Percentiles rank a stretch among this genome's conserved stretches.
Conservation (phyloP, 2,113 vertebrate species). For the Camelus dromedarius region DNA sequence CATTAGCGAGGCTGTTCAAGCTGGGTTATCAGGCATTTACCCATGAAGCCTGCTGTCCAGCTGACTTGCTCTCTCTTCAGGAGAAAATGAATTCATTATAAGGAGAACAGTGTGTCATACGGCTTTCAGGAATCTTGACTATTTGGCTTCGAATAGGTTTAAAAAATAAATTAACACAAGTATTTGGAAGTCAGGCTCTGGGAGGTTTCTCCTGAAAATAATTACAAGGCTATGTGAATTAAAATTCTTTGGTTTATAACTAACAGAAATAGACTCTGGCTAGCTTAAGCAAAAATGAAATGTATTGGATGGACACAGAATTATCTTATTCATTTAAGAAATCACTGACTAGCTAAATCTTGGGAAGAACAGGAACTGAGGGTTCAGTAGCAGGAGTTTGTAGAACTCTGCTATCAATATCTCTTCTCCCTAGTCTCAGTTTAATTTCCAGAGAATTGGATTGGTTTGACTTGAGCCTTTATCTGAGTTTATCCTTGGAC, state of each 20-base stretch:
- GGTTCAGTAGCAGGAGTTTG: background rate
- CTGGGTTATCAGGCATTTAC: background rate
- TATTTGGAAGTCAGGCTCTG: background rate
- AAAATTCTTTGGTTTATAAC: background rate
- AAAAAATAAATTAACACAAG: background rate
- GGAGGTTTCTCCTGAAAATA: background rate
- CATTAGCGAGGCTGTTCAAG: background rate
- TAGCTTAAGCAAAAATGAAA: constrained; percentile 23
- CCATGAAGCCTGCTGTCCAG: background rate
- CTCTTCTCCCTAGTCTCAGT: background rate
- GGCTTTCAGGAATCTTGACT: constrained; percentile 62
- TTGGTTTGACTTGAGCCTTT: background rate
- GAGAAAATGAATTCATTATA: constrained; percentile 57
- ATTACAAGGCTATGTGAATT: background rate
- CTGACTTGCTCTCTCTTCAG: constrained; percentile 2
- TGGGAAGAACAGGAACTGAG: background rate
- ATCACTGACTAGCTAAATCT: background rate
- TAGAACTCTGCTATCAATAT: background rate
- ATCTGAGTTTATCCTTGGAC: background rate
- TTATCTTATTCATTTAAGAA: constrained; percentile 18
- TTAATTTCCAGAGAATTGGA: background rate
- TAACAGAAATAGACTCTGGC: background rate
- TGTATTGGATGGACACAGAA: background rate
- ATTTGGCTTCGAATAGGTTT: background rate
- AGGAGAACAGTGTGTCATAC: constrained; percentile 32